Evolutionary conservation across 1,140 invertebrate genomes (phyloP), one percentile per base, ranked within the genome.

Genomic region (Micrasema longulum): DNA sequence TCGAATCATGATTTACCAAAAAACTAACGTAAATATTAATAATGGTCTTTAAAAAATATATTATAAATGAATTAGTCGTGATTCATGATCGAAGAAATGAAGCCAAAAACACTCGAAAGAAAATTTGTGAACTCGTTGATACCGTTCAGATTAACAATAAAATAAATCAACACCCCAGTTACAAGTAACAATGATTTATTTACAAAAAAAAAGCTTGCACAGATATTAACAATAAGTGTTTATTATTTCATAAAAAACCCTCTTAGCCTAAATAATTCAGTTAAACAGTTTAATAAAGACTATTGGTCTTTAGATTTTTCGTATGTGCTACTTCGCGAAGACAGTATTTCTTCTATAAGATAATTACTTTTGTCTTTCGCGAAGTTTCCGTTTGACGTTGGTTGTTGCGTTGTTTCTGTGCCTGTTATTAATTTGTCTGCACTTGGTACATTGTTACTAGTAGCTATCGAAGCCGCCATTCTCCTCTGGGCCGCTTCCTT

Each of bases 401-500:
- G 48, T 38, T 5, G 14, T 60, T 60, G 14, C 36, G 10, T 36
- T 7, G 20, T 35, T 18, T n/a, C 4, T 11, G 31, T 53, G 53
- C 47, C 48, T 11, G 10, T 67, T 52, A n/a, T n/a, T n/a, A 12
- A 23, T 11, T 5, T 31, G 22, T 2, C 31, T 11, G 53, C 31
- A 16, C 31, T 35, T 31, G 36, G n/a, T 16, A n/a, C 36, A 1
- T 11, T n/a, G 10, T 60, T 60, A 35, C 1, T 41, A 11, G 36
- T 31, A 4, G 26, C 7, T 31, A 31, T 31, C 3, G 26, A 31
- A 7, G 26, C 55, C 2, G 14, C 36, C 10, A 60, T 41, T 12
- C 18, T 60, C 16, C n/a, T 68, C 26, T 68, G 14, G 3, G 20
- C 22, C 2, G 26, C 26, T 43, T 26, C 53, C 73, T 84, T 83